These are phyloP conservation scores for Danaus melanippus DNA, from an alignment of 1,140 invertebrate genomes.

Conservation along the genomic window DNA sequence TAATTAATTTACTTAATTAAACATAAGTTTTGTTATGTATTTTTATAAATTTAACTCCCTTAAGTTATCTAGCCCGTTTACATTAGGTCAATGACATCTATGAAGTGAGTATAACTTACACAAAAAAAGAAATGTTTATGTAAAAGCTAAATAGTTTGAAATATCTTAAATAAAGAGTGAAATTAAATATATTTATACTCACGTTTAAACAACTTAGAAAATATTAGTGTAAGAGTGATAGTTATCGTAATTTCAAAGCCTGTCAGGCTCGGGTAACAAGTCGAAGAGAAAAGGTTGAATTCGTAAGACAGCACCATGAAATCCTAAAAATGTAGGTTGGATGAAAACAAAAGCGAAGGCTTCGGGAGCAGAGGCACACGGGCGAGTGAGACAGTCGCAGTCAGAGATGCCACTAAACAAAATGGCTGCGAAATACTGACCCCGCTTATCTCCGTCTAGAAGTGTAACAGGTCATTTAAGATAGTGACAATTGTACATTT, in stretches of 20 bases:
- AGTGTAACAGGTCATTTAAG: conserved; percentile 39
- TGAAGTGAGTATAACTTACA: too few species aligned
- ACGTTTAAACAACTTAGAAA: conserved; percentile 54
- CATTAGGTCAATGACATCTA: too few species aligned
- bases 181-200: conserved; percentile 11
- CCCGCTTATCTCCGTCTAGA: conserved; percentile 44
- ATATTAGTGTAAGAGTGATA: conserved; percentile 23
- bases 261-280: conserved; percentile 24
- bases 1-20: too few species aligned
- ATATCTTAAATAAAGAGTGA: too few species aligned
- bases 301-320: conserved; percentile 57
- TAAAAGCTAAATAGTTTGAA: too few species aligned
- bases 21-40: too few species aligned
- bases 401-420: conserved; percentile 47
- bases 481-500: conserved; percentile 30
- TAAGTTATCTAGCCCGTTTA: too few species aligned
- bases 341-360: conserved; percentile 22
- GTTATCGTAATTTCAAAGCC: conserved; percentile 26
- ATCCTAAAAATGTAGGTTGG: conserved; percentile 24
- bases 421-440: conserved; percentile 53
- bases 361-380: conserved; percentile 17
- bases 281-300: conserved; percentile 20
- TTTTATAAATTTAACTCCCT: too few species aligned
- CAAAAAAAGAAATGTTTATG: too few species aligned
- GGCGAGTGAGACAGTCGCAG: conserved; percentile 27